Evolutionary conservation across 2,888 invertebrate species (phyloP), one percentile per base, ranked within the genome.

Genomic region (Tinea trinotella): DNA sequence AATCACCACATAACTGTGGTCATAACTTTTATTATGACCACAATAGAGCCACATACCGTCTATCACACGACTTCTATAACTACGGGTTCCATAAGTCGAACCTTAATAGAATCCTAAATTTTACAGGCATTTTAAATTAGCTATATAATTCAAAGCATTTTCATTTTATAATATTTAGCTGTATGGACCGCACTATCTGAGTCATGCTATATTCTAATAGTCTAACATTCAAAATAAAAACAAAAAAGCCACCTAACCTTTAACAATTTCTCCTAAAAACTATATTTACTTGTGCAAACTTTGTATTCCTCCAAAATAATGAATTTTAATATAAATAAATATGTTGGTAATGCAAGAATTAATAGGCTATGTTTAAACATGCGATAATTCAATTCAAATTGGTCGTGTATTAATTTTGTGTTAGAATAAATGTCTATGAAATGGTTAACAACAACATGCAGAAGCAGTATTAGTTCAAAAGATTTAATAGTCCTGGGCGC

Each of bases 241-340:
- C 12, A 40, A 40, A 40, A 40, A 40, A 40, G 40, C 40, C 40
- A 40, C 40, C 40, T 40, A 40, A 40, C 40, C 40, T 40, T 40
- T n/a, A 13, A 40, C 40, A 1, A 40, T 40, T 15, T 15, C 40
- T 40, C 13, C n/a, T 40, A 40, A 40, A n/a, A 40, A 40, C 40
- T 40, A 40, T 40, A 40, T 13, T 40, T 30, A n/a, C n/a, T 13
- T 40, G 40, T 40, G 40, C 40, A 40, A n/a, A 24, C 9, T 7
- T 24, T 40, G n/a, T 40, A 15, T n/a, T 40, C 15, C 13, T 40
- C 13, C 40, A 12, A 40, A 40, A 40, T 7, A 40, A 13, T 12
- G 2, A 24, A 9, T 24, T 24, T 30, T 30, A 7, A 30, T 30
- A 4, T 15, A 40, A 40, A 40, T 15, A 40, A 4, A 12, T 15